phyloP scores from a whole-genome alignment of 1,140 invertebrate species.

The Magallana gigas region DNA sequence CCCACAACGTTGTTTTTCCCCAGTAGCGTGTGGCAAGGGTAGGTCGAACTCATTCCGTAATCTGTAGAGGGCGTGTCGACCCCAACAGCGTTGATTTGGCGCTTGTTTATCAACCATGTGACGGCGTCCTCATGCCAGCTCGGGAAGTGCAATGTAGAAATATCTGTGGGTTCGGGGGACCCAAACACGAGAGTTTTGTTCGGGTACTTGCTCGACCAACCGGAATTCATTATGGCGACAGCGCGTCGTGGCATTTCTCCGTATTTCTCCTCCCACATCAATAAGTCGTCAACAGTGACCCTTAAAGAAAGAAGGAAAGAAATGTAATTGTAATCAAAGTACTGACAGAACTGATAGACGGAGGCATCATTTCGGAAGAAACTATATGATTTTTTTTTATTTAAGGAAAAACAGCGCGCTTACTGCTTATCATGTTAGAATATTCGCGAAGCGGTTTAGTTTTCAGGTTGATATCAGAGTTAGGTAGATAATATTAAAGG shows the following conservation, averaged over 20 bases:
- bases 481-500: too few relatives aligned
- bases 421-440: too few relatives aligned
- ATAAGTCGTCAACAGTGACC: slow-evolving; percentile 56
- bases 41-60: slow-evolving; percentile 69
- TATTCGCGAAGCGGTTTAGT: too few relatives aligned
- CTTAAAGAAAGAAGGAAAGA: not conserved
- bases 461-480: too few relatives aligned
- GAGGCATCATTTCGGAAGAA: not conserved
- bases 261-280: slow-evolving; percentile 58
- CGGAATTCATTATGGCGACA: slow-evolving; percentile 79
- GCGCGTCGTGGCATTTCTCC: slow-evolving; percentile 62
- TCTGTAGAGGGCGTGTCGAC: slow-evolving; percentile 85
- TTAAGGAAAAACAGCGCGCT: slow-evolving; percentile 6
- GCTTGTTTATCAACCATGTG: slow-evolving; percentile 82
- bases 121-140: slow-evolving; percentile 83
- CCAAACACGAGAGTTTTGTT: slow-evolving; percentile 65
- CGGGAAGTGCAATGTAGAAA: slow-evolving; percentile 65
- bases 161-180: slow-evolving; percentile 35
- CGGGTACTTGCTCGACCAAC: slow-evolving; percentile 79
- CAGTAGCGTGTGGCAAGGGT: slow-evolving; percentile 44
- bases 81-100: slow-evolving; percentile 82
- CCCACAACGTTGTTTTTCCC: slow-evolving; percentile 45
- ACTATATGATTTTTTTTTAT: slow-evolving; percentile 44
- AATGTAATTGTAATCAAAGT: too few relatives aligned
- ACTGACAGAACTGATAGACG: not conserved